A percentile compares a stretch with the other conserved stretches of the same genome.
Conservation (phyloP, 2,113 vertebrate species). For the Paracanthobrama guichenoti region DNA sequence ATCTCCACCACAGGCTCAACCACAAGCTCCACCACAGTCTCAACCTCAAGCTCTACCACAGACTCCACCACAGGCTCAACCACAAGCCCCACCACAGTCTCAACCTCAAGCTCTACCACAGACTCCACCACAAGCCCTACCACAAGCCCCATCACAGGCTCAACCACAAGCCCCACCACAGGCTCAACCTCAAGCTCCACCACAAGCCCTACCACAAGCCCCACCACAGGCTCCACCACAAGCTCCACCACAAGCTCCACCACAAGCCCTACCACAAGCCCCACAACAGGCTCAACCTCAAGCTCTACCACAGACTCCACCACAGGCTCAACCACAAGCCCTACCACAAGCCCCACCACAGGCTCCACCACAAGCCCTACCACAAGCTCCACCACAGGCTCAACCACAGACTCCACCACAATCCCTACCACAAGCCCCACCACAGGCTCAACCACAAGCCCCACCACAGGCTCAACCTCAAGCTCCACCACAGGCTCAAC, state of each 20-base stretch:
- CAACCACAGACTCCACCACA: not conserved
- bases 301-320: rapidly evolving
- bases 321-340: not conserved
- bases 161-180: rapidly evolving
- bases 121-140: not conserved
- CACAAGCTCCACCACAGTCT: not conserved
- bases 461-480: not conserved
- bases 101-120: not conserved
- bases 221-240: not conserved
- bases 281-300: rapidly evolving
- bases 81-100: not conserved
- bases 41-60: rapidly evolving
- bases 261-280: rapidly evolving
- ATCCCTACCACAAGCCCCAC: rapidly evolving
- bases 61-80: not conserved
- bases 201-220: rapidly evolving
- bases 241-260: not conserved
- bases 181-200: not conserved
- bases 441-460: rapidly evolving
- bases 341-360: not conserved
- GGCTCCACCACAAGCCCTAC: not conserved
- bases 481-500: not conserved
- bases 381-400: rapidly evolving
- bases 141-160: rapidly evolving
- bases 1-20: rapidly evolving